phyloP scores from a whole-genome alignment of 2,113 vertebrate species.

The Stigmatopora nigra region DNA sequence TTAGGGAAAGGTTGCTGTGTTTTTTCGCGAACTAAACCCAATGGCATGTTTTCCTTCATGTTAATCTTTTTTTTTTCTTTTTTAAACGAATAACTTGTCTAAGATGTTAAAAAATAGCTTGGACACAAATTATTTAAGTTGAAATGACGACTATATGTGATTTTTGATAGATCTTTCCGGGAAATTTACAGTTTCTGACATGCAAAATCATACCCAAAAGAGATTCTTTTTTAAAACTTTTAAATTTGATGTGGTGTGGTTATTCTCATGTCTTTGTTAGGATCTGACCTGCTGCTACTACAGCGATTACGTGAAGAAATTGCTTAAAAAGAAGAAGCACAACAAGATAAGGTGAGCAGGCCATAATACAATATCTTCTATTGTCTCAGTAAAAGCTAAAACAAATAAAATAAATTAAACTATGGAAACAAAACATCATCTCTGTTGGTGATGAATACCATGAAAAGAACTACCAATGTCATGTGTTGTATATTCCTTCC shows the following conservation, averaged over 20 bases:
- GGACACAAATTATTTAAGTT: too few relatives aligned
- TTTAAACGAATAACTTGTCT: too few relatives aligned
- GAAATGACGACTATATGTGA: too few relatives aligned
- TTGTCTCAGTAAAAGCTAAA: too few relatives aligned
- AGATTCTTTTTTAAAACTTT: not conserved
- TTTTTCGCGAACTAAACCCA: slow-evolving; percentile 56
- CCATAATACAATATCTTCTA: not conserved
- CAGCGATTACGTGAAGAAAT: slow-evolving; percentile 75
- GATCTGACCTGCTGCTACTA: slow-evolving; percentile 69
- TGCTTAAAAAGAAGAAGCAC: slow-evolving; percentile 73
- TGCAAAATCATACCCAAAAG: too few relatives aligned
- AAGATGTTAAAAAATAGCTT: too few relatives aligned
- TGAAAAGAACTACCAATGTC: not conserved
- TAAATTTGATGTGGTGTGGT: not conserved
- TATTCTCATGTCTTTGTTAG: slow-evolving; percentile 50
- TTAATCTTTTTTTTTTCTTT: slow-evolving; percentile 46
- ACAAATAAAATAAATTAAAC: too few relatives aligned
- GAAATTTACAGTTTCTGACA: too few relatives aligned
- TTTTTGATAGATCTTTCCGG: too few relatives aligned
- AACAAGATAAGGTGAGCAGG: slow-evolving; percentile 58
- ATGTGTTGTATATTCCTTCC: slow-evolving; percentile 16
- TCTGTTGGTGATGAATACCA: slow-evolving; percentile 2
- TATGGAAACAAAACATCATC: not conserved
- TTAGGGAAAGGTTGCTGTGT: slow-evolving; percentile 64
- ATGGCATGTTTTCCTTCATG: slow-evolving; percentile 62